Conservation (phyloP, 92 coral and sea anemone genomes). For the Plumapathes pennacea region DNA sequence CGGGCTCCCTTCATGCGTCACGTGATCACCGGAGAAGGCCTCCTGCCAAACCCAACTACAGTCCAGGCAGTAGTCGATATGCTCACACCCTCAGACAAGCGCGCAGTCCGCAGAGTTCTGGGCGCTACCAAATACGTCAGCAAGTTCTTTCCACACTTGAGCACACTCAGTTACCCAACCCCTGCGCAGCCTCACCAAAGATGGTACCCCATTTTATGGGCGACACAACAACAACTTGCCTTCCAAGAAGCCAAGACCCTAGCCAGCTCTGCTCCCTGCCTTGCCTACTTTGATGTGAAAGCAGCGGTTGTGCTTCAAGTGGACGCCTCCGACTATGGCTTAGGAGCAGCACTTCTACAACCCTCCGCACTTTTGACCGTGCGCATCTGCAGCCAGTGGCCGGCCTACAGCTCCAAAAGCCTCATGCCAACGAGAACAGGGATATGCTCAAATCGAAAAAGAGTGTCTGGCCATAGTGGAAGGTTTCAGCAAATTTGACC, state of each 20-base stretch:
- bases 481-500: slow-evolving; percentile 48
- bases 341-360: slow-evolving; percentile 39
- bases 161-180: slow-evolving; percentile 41
- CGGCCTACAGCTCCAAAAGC: slow-evolving; percentile 40
- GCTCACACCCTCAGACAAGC: slow-evolving; percentile 32
- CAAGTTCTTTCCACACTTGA: slow-evolving; percentile 46
- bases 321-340: slow-evolving; percentile 42
- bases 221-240: slow-evolving; percentile 35
- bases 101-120: slow-evolving; percentile 30
- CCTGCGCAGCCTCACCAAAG: slow-evolving; percentile 23
- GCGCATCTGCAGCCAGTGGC: slow-evolving; percentile 19
- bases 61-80: slow-evolving; percentile 18
- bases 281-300: no score
- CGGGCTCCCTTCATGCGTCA: slow-evolving; percentile 49
- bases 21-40: slow-evolving; percentile 38
- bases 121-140: slow-evolving; percentile 45
- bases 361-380: slow-evolving; percentile 19
- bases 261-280: slow-evolving; percentile 31
- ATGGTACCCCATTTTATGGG: slow-evolving; percentile 29
- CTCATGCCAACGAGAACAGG: slow-evolving; percentile 31
- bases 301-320: slow-evolving; percentile 51
- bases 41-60: slow-evolving; percentile 33
- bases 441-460: slow-evolving; percentile 40
- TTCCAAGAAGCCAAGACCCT: slow-evolving; percentile 49
- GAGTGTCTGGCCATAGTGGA: slow-evolving; percentile 59